Percentiles rank a stretch among this genome's conserved stretches.
These are phyloP conservation scores for Nephotettix cincticeps DNA, from an alignment of 1,140 invertebrate species.

Conservation along the genomic window DNA sequence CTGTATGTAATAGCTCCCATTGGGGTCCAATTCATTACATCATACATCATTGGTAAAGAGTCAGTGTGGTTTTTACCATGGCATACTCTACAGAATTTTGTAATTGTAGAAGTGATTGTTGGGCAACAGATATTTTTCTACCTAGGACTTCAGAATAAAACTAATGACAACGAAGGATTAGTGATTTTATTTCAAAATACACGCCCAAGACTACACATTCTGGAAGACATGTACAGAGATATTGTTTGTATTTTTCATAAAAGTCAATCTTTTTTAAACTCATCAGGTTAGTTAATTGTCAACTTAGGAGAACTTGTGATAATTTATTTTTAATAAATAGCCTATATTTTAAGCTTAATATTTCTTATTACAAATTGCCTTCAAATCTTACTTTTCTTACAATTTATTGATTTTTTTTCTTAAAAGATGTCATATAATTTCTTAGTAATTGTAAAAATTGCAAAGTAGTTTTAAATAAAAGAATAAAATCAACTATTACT, in stretches of 20 bases:
- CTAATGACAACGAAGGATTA: not conserved
- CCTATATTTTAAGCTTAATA: no score
- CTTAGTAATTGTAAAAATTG: no score
- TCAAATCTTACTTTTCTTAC: no score
- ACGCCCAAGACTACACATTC: conserved; percentile 24
- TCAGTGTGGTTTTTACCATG: conserved; percentile 27
- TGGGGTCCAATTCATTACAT: conserved; percentile 30
- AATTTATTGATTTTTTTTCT: no score
- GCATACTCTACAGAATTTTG: conserved; percentile 24
- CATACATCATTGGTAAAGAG: conserved; percentile 35
- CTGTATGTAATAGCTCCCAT: conserved; percentile 28
- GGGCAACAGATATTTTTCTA: conserved; percentile 30
- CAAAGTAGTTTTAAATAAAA: no score
- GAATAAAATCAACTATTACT: no score
- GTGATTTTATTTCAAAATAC: conserved; percentile 32
- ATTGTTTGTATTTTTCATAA: not conserved
- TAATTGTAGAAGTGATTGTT: conserved; percentile 32
- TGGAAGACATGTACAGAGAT: conserved; percentile 34
- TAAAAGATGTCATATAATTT: no score
- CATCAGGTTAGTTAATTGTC: no score
- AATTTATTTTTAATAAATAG: no score
- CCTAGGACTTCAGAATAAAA: conserved; percentile 25
- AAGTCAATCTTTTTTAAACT: no score
- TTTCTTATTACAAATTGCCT: no score
- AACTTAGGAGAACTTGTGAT: no score